A percentile compares a stretch with the other conserved stretches of the same genome.
Conservation (phyloP, 92 coral and sea anemone genomes). For the Bergia puertoricense region DNA sequence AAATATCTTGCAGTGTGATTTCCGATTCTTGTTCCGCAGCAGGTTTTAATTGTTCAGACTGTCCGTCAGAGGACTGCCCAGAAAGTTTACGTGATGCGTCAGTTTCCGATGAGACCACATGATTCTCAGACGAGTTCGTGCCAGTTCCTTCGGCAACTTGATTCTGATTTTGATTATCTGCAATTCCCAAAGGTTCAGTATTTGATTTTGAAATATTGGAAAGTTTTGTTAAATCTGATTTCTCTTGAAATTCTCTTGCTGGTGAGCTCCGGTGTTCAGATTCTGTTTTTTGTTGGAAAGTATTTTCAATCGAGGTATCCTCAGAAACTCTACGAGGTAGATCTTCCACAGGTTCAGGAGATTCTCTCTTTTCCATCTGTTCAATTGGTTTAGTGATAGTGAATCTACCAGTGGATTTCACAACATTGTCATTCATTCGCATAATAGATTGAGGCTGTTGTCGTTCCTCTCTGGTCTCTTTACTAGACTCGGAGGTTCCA, state of each 20-base stretch:
- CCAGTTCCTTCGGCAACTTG: background rate
- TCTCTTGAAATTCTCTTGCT: background rate
- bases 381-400: slow-evolving; percentile 34
- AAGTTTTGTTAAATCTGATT: background rate
- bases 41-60: slow-evolving; percentile 41
- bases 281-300: background rate
- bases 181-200: background rate
- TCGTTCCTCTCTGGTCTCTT: background rate
- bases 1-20: slow-evolving; percentile 58
- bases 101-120: background rate
- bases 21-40: slow-evolving; percentile 37
- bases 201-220: background rate
- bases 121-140: background rate
- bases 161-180: background rate
- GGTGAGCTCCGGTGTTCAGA: slow-evolving; percentile 1
- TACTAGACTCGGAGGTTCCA: background rate
- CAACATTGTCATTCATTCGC: background rate
- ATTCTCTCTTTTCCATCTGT: background rate
- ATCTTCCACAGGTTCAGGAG: background rate
- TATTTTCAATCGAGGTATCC: background rate
- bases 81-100: background rate
- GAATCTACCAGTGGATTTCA: slow-evolving; percentile 38
- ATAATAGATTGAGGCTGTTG: background rate
- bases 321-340: background rate
- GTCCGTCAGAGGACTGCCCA: background rate